Evolutionary conservation across 2,888 invertebrate species (phyloP), one percentile per base, ranked within the genome.

Genomic region (Parnassius glacialis): DNA sequence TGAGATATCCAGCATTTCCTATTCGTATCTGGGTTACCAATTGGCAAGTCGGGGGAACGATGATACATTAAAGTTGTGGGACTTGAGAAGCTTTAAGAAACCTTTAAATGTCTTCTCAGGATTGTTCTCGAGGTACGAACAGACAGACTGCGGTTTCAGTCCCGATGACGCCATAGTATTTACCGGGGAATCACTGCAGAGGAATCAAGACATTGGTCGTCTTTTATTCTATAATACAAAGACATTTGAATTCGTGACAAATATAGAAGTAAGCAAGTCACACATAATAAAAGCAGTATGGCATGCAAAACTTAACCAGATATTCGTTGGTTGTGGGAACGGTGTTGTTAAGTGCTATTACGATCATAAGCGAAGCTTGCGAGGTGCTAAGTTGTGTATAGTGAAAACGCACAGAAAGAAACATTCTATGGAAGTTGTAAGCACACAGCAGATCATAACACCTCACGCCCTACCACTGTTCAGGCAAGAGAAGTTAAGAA

Each of bases 301-400:
- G 99, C 99, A 99, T 87, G 97, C 99, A 0, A 97, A 98, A 80
- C 86, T 99, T n/a, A 99, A 99, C 80, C 99, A 99, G 81, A 94
- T 99, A 51, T 96, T 99, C 67, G 95, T 97, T 0, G 97, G 98
- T 0, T 96, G 97, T 70, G 97, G 97, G 0, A 97, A 98, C 79
- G 99, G 99, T 0, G 92, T 94, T 0, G 95, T 98, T 0, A 97
- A 97, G 74, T 95, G 98, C 60, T 97, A 95, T 79, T 99, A 98
- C 74, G 98, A 99, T 78, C 95, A 96, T 1, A 94, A 95, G 62
- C 93, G 94, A 52, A 98, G 98, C 76, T 92, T 97, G 62, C 93
- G 98, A 5, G 99, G 99, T 0, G 98, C 98, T 0, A 96, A 97
- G 74, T 83, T 98, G 1, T 98, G 98, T 77, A 96, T 96, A 3